Evolutionary conservation across 2,888 invertebrate genomes (phyloP).

Genomic region (Eupithecia exiguata): DNA sequence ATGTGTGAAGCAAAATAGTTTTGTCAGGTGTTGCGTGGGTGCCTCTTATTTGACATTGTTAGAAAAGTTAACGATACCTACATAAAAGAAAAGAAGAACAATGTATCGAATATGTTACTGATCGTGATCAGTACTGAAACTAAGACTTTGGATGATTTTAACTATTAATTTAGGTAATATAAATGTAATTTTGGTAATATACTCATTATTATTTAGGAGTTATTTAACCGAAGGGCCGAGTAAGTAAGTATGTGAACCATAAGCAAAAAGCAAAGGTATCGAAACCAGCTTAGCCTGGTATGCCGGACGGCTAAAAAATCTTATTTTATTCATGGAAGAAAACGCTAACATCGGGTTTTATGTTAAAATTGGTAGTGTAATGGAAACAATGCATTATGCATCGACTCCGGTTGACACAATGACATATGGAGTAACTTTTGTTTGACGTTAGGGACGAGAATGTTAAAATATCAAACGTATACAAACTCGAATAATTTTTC

Average conservation of each 20-base stretch:
- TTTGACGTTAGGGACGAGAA: constrained; percentile 74
- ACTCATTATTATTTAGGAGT: not conserved
- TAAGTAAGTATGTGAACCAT: constrained; percentile 20
- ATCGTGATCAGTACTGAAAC: not conserved
- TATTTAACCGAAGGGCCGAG: not conserved
- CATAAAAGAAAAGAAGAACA: not conserved
- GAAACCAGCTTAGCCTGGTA: constrained; percentile 50
- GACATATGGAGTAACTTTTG: constrained; percentile 77
- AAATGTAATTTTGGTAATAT: no score
- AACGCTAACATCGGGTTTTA: constrained; percentile 80
- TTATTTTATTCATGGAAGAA: constrained; percentile 78
- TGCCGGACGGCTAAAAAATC: constrained; percentile 67
- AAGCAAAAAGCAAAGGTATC: constrained; percentile 62
- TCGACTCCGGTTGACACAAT: constrained; percentile 73
- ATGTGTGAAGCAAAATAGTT: constrained; percentile 28
- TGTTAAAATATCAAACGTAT: constrained; percentile 68
- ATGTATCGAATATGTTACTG: not conserved
- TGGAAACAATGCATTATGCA: constrained; percentile 83
- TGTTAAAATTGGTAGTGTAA: constrained; percentile 82
- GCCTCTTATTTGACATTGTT: constrained; percentile 3
- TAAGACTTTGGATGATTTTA: not conserved
- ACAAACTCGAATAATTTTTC: constrained; percentile 65
- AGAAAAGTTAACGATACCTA: not conserved
- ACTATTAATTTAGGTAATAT: no score
- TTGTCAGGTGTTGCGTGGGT: constrained; percentile 12